Evolutionary conservation across 2,797 vertebrate genomes (phyloP).

Genomic region (Bradypodion pumilum): DNA sequence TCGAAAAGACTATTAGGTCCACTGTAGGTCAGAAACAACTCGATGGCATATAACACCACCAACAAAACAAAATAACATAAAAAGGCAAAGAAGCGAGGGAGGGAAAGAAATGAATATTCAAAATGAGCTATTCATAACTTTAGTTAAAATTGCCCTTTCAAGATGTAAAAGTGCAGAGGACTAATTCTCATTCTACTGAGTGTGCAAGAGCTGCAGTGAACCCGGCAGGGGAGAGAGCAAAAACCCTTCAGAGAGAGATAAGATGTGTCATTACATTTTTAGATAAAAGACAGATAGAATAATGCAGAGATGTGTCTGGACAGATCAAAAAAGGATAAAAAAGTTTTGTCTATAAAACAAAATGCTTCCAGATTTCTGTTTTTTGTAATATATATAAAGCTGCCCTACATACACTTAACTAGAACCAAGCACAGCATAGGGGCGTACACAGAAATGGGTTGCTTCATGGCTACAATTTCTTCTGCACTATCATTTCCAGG

Average conservation of each 20-base stretch:
- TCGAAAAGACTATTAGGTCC: neutral
- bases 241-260: neutral
- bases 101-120: slow-evolving; percentile 27
- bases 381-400: slow-evolving; percentile 11
- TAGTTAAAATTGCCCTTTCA: neutral
- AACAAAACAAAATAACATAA: neutral
- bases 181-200: slow-evolving; percentile 26
- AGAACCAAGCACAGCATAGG: neutral
- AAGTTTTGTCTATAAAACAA: slow-evolving; percentile 36
- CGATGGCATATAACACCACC: neutral
- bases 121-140: neutral
- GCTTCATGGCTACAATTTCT: neutral
- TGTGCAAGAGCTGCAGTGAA: slow-evolving; percentile 27
- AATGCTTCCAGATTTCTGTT: slow-evolving; percentile 39
- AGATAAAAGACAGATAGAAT: slow-evolving; percentile 25
- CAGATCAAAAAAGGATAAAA: neutral
- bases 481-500: neutral
- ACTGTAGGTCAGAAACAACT: neutral
- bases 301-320: slow-evolving; percentile 32
- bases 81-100: neutral
- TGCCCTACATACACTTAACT: neutral
- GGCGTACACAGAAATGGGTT: too few species aligned
- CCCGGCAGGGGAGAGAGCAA: slow-evolving; percentile 25
- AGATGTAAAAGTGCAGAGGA: slow-evolving; percentile 25
- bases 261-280: slow-evolving; percentile 39